phyloP scores from a whole-genome alignment of 2,888 invertebrate genomes.

The Philereme transversata region DNA sequence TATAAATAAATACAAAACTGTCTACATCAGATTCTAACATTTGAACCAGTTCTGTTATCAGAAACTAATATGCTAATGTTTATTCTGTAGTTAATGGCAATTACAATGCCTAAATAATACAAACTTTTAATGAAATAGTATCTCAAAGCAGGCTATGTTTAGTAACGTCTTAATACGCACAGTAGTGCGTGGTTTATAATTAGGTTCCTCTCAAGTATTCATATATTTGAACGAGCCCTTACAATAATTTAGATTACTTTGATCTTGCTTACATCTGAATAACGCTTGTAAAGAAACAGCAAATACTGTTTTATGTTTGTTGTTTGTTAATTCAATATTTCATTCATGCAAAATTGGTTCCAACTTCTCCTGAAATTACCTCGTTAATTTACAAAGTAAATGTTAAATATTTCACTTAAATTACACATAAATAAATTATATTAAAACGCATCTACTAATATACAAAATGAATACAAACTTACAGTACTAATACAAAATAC shows the following conservation, averaged over 20 bases:
- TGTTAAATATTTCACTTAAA: constrained; percentile 66
- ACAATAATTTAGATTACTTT: background rate
- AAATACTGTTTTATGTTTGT: constrained; percentile 24
- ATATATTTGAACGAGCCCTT: background rate
- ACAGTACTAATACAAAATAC: constrained; percentile 82
- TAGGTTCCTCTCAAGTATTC: no score
- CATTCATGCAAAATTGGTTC: constrained; percentile 19
- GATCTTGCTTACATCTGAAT: background rate
- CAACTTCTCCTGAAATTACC: constrained; percentile 21
- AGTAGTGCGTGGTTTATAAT: no score
- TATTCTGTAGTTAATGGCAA: no score
- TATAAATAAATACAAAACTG: constrained; percentile 63
- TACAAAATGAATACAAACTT: constrained; percentile 83
- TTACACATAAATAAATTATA: constrained; percentile 81
- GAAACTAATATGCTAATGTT: no score
- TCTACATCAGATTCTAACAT: constrained; percentile 47
- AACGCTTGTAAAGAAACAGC: constrained; percentile 50
- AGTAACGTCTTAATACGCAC: no score
- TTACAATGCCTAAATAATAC: no score
- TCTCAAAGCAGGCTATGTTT: no score
- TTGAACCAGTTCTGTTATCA: constrained; percentile 22
- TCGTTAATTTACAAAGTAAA: constrained; percentile 43
- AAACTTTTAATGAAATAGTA: no score
- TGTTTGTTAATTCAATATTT: constrained; percentile 23
- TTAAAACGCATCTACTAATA: constrained; percentile 81